Evolutionary conservation across 2,797 vertebrate species (phyloP).

Genomic region (Forpus xanthops): DNA sequence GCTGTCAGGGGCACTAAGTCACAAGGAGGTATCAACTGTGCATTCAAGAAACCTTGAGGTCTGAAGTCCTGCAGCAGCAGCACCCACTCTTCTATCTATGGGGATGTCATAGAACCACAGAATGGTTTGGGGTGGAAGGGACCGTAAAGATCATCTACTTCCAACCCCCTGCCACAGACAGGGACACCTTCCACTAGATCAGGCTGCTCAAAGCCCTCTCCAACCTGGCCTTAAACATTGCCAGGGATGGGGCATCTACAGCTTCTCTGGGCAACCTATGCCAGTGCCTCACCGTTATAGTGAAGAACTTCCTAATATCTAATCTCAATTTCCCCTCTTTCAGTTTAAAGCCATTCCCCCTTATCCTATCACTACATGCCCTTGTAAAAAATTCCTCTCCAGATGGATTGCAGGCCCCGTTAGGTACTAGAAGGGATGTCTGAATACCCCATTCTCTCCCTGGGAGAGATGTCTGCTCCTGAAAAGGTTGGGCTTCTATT

Average conservation of each 20-base stretch:
- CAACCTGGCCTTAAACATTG: neutral
- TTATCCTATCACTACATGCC: neutral
- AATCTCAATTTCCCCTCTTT: neutral
- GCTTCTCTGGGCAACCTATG: neutral
- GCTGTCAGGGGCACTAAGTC: neutral
- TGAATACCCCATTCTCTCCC: neutral
- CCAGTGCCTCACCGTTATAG: neutral
- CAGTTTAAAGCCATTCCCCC: neutral
- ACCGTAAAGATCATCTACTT: neutral
- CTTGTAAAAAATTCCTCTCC: neutral
- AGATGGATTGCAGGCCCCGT: neutral
- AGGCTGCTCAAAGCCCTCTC: neutral
- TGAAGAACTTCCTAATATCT: neutral
- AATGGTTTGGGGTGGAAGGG: neutral
- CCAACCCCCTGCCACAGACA: neutral
- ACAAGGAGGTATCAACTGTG: neutral
- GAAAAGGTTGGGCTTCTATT: neutral
- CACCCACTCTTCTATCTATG: fast-evolving
- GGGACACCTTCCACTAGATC: neutral
- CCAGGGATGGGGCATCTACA: neutral
- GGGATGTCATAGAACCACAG: neutral
- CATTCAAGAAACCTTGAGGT: neutral
- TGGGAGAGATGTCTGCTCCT: neutral
- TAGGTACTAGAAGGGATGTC: neutral
- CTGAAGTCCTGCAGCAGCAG: neutral